Evolutionary conservation across 1,140 invertebrate genomes (phyloP), one percentile per base, ranked within the genome.

Genomic region (Drosophila mojavensis): DNA sequence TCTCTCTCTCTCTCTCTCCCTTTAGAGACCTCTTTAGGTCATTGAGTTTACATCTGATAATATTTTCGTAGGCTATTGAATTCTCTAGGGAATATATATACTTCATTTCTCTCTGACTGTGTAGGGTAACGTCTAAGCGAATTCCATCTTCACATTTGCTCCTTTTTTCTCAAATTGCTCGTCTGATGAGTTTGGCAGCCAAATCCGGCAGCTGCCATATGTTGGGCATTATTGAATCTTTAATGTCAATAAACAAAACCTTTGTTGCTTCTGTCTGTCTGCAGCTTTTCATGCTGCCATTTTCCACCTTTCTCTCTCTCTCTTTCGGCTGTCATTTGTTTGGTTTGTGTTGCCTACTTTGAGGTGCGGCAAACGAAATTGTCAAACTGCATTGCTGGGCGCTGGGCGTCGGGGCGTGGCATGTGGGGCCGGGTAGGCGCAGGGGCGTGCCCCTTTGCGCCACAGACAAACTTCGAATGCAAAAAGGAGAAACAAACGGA

Each of bases 191-290:
- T 78, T 88, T 86, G 83, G 79, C 79, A 89, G 80, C 51, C 66
- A 55, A 86, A 86, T 71, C 78, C 80, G 66, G 58, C 45, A 79
- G 82, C 81, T 81, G 74, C 74, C 67, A 76, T 56, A 78, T 67
- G 66, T 50, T 71, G 51, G 50, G 50, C 63, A 86, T 76, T 74
- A 88, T 88, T 86, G 79, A 86, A 86, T 86, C 84, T 86, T 86
- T 86, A 86, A 86, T 86, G 84, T 88, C 82, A 88, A 88, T 88
- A 86, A 73, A 73, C 73, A 55, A 59, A 64, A 28, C 43, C 71
- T 74, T 62, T 65, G 60, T 75, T 69, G 45, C 30, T 50, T 59
- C 53, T 26, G 6, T 43, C 17, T 53, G 24, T 15, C 56, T 53
- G 15, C 50, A 7, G 47, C 11, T 17, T 20, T 56, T 45, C 36